These are phyloP conservation scores for Digitonthophagus gazella DNA, from an alignment of 2,888 invertebrate genomes.

Conservation along the genomic window DNA sequence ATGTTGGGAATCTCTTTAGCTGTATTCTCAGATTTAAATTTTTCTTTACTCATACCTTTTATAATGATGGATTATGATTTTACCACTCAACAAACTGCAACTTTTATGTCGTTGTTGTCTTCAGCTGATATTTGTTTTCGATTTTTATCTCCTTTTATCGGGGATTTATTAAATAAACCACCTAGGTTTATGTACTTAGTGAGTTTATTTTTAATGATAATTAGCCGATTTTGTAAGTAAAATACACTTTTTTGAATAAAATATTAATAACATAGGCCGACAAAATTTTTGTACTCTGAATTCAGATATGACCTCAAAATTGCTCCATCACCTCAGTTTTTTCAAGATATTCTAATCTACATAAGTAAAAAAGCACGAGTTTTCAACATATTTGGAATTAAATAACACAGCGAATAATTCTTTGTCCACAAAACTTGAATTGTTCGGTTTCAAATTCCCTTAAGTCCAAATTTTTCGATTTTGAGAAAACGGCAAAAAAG, in stretches of 20 bases:
- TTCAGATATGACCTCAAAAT: too few species aligned
- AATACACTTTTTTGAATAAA: conserved; percentile 10
- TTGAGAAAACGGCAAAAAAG: too few species aligned
- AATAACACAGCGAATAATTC: too few species aligned
- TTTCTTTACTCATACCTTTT: conserved; percentile 64
- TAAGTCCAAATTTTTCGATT: too few species aligned
- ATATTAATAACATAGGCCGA: too few species aligned
- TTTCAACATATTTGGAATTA: too few species aligned
- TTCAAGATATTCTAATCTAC: too few species aligned
- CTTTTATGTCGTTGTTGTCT: conserved; percentile 61
- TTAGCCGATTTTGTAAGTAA: conserved; percentile 63
- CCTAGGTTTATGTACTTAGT: conserved; percentile 64
- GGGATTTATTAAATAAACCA: conserved; percentile 61
- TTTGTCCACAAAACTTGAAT: too few species aligned
- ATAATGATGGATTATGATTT: conserved; percentile 64
- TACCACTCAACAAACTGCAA: conserved; percentile 59
- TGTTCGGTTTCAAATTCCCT: too few species aligned
- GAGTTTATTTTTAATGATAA: conserved; percentile 60
- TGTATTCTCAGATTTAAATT: conserved; percentile 68
- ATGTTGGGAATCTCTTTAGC: conserved; percentile 67
- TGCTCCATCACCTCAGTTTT: too few species aligned
- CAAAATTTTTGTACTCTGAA: too few species aligned
- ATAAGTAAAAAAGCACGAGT: too few species aligned
- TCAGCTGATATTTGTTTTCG: conserved; percentile 58
- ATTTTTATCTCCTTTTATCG: conserved; percentile 64